Base-by-base conservation (phyloP, 2,888 invertebrate species). In the Pyrrhosoma nymphula region DNA sequence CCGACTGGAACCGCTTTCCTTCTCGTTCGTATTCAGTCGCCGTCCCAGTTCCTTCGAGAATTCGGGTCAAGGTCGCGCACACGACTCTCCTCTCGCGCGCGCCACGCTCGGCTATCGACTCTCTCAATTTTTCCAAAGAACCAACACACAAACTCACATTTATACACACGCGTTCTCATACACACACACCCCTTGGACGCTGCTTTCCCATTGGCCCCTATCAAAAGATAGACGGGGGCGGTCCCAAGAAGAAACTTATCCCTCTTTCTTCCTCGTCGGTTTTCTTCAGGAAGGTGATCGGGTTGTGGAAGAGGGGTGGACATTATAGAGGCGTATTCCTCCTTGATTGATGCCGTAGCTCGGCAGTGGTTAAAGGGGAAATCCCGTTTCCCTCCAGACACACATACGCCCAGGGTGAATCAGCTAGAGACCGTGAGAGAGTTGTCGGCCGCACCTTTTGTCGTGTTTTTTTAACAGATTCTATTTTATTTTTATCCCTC, bases 11-110 rank as follows among this genome's bases (percentile, higher is more conserved):
- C 82, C 26, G 82, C 82, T 26, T 69, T 69, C n/a, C n/a, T n/a
- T 23, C n/a, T 23, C 69, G 47, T 47, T 69, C 69, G n/a, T 23
- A 26, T 10, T n/a, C 69, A 18, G n/a, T n/a, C 82, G 30, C 82
- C 30, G 82, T 82, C 35, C 82, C 82, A 82, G 30, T 82, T 82
- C 82, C 69, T n/a, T 20, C 69, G 69, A 8, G 69, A 26, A 82
- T 82, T 35, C 35, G 82, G 82, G 82, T 82, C 82, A 82, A 82
- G 82, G 82, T 82, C 82, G 14, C 35, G 35, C 82, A 35, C 82
- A 6, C 82, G 30, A 12, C 69, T 47, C 47, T 2, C 47, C 69
- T n/a, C n/a, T n/a, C n/a, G n/a, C n/a, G n/a, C n/a, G n/a, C n/a
- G 69, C 69, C 47, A 4, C 47, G 2, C 47, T 47, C 47, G 47